Evolutionary conservation across 2,113 vertebrate genomes (phyloP).

Genomic region (Gobio gobio): DNA sequence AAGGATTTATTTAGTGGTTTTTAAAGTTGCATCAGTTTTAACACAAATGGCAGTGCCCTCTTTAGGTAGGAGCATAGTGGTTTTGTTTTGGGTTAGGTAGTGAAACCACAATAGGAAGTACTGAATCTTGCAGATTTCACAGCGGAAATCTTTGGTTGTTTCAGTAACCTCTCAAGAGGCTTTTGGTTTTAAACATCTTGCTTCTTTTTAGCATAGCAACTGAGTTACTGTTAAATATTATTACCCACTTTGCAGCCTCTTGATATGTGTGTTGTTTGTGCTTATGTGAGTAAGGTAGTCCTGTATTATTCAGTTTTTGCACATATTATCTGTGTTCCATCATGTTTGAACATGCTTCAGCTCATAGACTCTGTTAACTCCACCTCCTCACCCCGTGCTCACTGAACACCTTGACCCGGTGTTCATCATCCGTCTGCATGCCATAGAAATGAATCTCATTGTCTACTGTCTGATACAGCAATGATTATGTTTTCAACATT

Average conservation of each 20-base stretch:
- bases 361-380: neutral
- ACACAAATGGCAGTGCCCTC: neutral
- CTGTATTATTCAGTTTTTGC: neutral
- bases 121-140: conserved; percentile 40
- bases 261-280: neutral
- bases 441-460: conserved; percentile 9
- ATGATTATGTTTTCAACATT: neutral
- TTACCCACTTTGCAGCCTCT: neutral
- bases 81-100: conserved; percentile 36
- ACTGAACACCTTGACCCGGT: neutral
- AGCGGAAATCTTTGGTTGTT: conserved; percentile 35
- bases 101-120: conserved; percentile 46
- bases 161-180: conserved; percentile 7
- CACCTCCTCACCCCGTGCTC: neutral
- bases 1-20: neutral
- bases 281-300: neutral
- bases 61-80: conserved; percentile 16
- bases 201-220: neutral
- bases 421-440: neutral
- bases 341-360: conserved; percentile 34
- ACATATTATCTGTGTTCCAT: neutral
- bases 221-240: neutral
- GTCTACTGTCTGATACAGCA: conserved; percentile 3
- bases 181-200: conserved; percentile 19
- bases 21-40: neutral